phyloP scores from a whole-genome alignment of 2,113 vertebrate species.

The Dromaius novaehollandiae region DNA sequence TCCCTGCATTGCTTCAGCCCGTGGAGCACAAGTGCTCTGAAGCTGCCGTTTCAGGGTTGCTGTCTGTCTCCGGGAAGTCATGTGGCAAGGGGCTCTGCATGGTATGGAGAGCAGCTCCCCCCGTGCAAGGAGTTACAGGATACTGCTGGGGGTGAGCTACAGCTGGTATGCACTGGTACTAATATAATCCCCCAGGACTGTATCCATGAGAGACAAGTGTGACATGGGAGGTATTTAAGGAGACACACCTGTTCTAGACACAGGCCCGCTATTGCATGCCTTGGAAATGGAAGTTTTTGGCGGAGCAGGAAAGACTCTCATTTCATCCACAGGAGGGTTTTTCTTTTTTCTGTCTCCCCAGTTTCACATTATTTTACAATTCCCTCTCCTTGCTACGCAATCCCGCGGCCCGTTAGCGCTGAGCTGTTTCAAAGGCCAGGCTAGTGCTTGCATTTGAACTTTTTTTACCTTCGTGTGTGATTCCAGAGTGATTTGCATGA shows the following conservation, averaged over 20 bases:
- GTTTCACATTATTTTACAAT: background rate
- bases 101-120: conserved; percentile 25
- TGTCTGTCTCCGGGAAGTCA: background rate
- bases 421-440: background rate
- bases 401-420: background rate
- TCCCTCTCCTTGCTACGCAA: background rate
- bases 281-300: conserved; percentile 19
- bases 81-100: conserved; percentile 13
- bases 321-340: background rate
- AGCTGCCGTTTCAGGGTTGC: background rate
- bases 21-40: background rate
- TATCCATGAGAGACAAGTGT: conserved; percentile 58
- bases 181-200: conserved; percentile 53
- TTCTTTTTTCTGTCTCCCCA: background rate
- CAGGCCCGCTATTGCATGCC: background rate
- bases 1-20: background rate
- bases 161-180: conserved; percentile 58
- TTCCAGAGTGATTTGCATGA: conserved; percentile 13
- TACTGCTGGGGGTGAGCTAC: conserved; percentile 31
- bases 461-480: background rate
- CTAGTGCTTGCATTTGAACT: background rate
- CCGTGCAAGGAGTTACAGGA: conserved; percentile 48
- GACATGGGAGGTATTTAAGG: conserved; percentile 66
- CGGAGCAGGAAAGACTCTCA: background rate
- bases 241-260: conserved; percentile 71